These are phyloP conservation scores for Trissolcus basalis DNA, from an alignment of 1,140 invertebrate species.

Conservation along the genomic window DNA sequence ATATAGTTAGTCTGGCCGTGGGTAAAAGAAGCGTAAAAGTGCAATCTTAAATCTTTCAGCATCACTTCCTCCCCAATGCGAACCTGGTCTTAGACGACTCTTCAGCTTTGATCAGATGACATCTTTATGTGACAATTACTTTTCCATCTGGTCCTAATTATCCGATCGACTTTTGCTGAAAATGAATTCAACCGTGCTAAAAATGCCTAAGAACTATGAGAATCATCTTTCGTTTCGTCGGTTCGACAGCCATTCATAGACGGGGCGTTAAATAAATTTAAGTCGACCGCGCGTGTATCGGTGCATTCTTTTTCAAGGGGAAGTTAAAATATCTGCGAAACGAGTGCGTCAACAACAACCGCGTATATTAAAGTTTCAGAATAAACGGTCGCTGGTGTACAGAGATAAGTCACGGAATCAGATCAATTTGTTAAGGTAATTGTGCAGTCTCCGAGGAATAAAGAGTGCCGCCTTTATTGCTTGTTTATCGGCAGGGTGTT, in stretches of 20 bases:
- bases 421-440: slow-evolving; percentile 48
- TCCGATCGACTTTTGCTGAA: no score
- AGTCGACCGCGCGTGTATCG: no score
- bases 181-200: no score
- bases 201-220: no score
- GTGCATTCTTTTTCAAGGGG: background rate
- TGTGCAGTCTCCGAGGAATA: slow-evolving; percentile 16
- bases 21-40: slow-evolving; percentile 22
- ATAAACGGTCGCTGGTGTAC: slow-evolving; percentile 5
- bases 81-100: slow-evolving; percentile 5
- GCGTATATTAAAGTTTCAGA: slow-evolving; percentile 3
- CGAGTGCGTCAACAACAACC: background rate
- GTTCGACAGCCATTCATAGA: no score
- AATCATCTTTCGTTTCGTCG: no score
- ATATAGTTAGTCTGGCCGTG: slow-evolving; percentile 2
- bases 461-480: slow-evolving; percentile 43
- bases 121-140: background rate
- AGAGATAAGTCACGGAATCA: slow-evolving; percentile 29
- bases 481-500: slow-evolving; percentile 39
- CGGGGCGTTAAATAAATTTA: no score
- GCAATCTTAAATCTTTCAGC: slow-evolving; percentile 37
- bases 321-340: background rate
- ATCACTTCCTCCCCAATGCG: slow-evolving; percentile 20
- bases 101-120: slow-evolving; percentile 10
- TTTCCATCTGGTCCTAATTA: background rate